These are phyloP conservation scores for Achatina immaculata DNA, from an alignment of 1,140 invertebrate genomes.

Conservation along the genomic window DNA sequence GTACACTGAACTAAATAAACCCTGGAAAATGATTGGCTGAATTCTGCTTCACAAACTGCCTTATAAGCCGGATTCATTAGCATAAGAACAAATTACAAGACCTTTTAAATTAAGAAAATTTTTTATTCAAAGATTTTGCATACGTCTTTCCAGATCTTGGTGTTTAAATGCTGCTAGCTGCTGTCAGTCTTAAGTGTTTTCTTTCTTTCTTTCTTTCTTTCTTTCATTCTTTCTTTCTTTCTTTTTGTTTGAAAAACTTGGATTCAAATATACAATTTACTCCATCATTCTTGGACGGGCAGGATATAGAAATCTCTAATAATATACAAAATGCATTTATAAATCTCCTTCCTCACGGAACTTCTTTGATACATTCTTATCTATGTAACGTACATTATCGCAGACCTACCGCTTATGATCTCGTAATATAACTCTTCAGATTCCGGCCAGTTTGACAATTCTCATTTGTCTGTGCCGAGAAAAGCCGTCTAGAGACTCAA, in stretches of 20 bases:
- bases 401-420: neutral
- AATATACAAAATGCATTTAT: too few species aligned
- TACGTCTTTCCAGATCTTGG: neutral
- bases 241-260: too few species aligned
- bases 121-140: neutral
- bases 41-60: neutral
- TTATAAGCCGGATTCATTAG: neutral
- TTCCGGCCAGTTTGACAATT: neutral
- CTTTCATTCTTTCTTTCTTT: neutral
- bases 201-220: neutral
- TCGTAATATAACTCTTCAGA: neutral
- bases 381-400: neutral
- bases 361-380: neutral
- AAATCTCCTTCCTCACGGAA: too few species aligned
- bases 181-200: neutral
- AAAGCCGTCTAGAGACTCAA: neutral
- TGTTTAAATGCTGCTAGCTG: neutral
- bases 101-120: neutral
- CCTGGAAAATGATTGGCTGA: slow-evolving; percentile 21
- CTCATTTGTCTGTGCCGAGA: neutral
- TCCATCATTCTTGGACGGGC: too few species aligned
- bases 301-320: too few species aligned
- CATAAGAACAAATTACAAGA: too few species aligned
- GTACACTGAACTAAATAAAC: slow-evolving; percentile 23
- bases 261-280: too few species aligned